Evolutionary conservation across 2,113 vertebrate species (phyloP), one percentile per base, ranked within the genome.

Genomic region (Tragelaphus scriptus): DNA sequence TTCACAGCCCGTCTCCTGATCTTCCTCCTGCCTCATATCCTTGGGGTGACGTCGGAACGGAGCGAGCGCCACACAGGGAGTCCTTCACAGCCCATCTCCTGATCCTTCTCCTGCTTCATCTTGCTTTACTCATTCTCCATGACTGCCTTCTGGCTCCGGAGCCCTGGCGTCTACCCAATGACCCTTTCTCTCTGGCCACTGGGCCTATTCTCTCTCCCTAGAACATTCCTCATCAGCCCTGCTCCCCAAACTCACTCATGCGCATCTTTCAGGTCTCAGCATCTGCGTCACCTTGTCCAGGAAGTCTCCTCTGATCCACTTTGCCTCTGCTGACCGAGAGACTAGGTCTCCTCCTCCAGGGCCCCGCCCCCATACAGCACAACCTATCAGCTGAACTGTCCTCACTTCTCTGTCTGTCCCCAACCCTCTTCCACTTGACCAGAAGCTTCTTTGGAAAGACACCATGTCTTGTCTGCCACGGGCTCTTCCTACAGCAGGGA

Each of bases 401-500:
- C 30, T 30, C n/a, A 30, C 53, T 26, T 44, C 44, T 26, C n/a
- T 49, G 30, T 77, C 44, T 36, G 55, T 11, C 19, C n/a, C 82
- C 36, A 3, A 1, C 10, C 16, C 68, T 3, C 21, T 36, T 25
- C 49, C 68, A 10, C 51, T 15, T 26, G 81, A 28, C 68, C 7
- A 6, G 47, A 61, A 77, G 65, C n/a, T 28, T 15, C 61, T 71
- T 36, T 5, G 36, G 71, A 49, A 89, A 25, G 40, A 32, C 32
- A 40, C 36, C 4, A 14, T 0, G 3, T 28, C 17, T 23, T 2
- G 12, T 21, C n/a, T 40, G 44, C n/a, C 3, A 3, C 3, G 1
- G 12, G 25, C 15, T 15, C 36, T n/a, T 28, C 16, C 0, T 5
- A 6, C 0, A 2, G 77, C n/a, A 47, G 26, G 21, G 3, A 8